Conservation (phyloP, 2,113 vertebrate species). For the Myodes glareolus region DNA sequence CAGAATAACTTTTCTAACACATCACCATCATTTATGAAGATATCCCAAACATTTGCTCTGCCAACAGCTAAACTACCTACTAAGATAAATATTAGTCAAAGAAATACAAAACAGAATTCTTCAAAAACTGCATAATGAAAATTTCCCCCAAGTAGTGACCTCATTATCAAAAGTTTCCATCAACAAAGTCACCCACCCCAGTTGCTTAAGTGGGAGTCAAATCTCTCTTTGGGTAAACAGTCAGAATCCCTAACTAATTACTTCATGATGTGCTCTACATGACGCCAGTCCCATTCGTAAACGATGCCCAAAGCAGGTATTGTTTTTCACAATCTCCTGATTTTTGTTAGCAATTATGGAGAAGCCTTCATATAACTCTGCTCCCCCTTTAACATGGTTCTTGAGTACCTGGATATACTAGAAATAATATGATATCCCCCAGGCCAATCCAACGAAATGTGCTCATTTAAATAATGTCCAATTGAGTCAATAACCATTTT, state of each 20-base stretch:
- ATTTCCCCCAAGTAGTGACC: background rate
- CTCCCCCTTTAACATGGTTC: background rate
- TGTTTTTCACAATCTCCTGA: background rate
- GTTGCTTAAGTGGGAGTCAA: background rate
- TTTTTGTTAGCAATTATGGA: background rate
- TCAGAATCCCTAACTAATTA: background rate
- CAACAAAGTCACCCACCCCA: background rate
- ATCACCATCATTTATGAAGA: background rate
- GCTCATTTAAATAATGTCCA: background rate
- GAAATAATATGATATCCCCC: background rate
- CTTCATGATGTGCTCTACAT: background rate
- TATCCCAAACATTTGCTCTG: background rate
- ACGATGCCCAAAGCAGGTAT: background rate
- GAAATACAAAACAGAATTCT: constrained; percentile 6
- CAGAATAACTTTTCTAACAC: background rate
- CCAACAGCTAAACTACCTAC: background rate
- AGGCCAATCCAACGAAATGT: background rate
- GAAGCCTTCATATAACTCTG: background rate
- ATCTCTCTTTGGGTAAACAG: background rate
- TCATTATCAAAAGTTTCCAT: background rate
- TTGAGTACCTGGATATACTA: background rate
- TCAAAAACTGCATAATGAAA: constrained; percentile 35
- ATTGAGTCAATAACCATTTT: background rate
- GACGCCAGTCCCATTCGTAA: background rate
- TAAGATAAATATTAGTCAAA: constrained; percentile 33